Evolutionary conservation across 2,113 vertebrate genomes (phyloP).

Genomic region (Sigmodon hispidus): DNA sequence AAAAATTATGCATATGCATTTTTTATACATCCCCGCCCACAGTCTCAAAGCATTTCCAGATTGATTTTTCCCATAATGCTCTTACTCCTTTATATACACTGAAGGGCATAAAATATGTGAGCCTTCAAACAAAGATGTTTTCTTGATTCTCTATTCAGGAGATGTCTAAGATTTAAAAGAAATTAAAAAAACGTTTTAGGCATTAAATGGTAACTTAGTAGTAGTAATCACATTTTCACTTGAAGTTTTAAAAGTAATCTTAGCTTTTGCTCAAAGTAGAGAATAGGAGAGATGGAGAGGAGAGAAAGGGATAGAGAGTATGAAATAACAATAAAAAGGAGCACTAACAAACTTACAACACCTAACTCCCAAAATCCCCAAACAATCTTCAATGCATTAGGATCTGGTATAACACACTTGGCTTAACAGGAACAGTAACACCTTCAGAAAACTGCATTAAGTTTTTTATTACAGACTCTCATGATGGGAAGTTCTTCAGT

Average conservation of each 20-base stretch:
- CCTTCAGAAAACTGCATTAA: neutral
- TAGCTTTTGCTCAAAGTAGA: neutral
- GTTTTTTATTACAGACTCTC: neutral
- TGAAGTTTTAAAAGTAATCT: conserved; percentile 7
- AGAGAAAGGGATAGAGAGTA: neutral
- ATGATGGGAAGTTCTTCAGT: neutral
- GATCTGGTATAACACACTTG: neutral
- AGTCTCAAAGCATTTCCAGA: neutral
- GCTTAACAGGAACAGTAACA: neutral
- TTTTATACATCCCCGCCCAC: neutral
- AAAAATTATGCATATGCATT: conserved; percentile 5
- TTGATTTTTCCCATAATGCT: neutral
- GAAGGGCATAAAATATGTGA: neutral
- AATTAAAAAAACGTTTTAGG: neutral
- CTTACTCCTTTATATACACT: neutral
- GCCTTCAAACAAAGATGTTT: neutral
- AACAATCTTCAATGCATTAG: neutral
- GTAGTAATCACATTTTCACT: neutral
- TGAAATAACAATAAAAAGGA: neutral
- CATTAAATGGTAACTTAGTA: too few species aligned
- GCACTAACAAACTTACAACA: neutral
- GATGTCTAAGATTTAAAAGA: neutral
- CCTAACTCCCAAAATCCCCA: neutral
- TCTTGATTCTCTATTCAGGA: neutral
- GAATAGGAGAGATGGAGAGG: neutral